Conservation (phyloP, 2,113 vertebrate genomes). For the Calyptomena viridis region DNA sequence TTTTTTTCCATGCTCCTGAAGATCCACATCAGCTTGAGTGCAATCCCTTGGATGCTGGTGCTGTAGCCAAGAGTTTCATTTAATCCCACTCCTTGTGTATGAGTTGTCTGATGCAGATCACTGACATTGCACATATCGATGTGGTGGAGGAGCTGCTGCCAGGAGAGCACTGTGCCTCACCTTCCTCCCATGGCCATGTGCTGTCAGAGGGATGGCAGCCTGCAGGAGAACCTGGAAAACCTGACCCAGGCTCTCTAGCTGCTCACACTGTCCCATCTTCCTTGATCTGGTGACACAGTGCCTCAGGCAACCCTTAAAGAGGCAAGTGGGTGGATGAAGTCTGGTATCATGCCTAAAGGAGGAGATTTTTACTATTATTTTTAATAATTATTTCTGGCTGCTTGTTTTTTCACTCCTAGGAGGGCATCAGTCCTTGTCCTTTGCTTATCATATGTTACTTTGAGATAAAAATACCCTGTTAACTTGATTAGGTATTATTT, state of each 20-base stretch:
- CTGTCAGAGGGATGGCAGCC: neutral
- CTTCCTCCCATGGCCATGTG: rapidly evolving
- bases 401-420: neutral
- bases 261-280: neutral
- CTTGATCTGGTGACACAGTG: neutral
- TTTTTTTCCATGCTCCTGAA: neutral
- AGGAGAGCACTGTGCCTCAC: neutral
- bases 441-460: neutral
- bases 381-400: neutral
- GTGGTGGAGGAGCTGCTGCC: neutral
- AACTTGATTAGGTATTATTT: neutral
- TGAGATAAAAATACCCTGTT: neutral
- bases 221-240: neutral
- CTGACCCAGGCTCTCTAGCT: neutral
- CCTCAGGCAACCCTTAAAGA: neutral
- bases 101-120: neutral
- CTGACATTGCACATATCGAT: neutral
- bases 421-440: neutral
- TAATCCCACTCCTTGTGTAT: neutral
- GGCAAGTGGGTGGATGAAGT: neutral
- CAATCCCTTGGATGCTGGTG: neutral
- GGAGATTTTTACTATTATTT: neutral
- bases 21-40: neutral
- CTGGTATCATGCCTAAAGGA: neutral
- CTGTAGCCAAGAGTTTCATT: neutral